phyloP scores from a whole-genome alignment of 2,797 vertebrate species.

The Crocidura indochinensis region DNA sequence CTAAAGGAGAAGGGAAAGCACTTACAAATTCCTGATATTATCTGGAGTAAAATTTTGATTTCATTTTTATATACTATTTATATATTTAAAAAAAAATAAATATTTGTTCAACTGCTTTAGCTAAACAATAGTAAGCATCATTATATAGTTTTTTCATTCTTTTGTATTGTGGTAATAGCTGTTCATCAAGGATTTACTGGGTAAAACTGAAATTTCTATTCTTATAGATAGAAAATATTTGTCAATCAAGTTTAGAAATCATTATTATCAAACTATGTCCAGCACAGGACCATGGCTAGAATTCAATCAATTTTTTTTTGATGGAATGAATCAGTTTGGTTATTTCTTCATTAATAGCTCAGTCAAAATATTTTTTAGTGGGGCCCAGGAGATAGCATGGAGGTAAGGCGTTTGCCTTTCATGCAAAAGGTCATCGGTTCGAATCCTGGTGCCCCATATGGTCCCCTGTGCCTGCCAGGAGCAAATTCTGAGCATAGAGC shows the following conservation, averaged over 20 bases:
- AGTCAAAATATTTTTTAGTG: constrained; percentile 28
- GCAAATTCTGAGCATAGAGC: too few relatives aligned
- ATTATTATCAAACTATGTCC: not conserved
- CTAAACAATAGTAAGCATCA: constrained; percentile 29
- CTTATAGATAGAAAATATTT: constrained; percentile 46
- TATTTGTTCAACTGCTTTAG: not conserved
- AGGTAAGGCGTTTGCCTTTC: too few relatives aligned
- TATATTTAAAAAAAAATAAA: constrained; percentile 43
- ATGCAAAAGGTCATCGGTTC: too few relatives aligned
- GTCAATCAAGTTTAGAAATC: not conserved
- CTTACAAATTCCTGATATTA: not conserved
- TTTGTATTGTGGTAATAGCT: constrained; percentile 43
- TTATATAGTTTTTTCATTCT: constrained; percentile 3
- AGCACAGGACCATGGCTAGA: not conserved
- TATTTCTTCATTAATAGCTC: not conserved
- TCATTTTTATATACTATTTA: not conserved
- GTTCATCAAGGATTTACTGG: not conserved
- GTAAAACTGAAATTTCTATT: constrained; percentile 2
- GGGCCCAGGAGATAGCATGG: too few relatives aligned
- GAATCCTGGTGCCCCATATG: too few relatives aligned
- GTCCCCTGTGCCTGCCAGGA: too few relatives aligned
- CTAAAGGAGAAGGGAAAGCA: constrained; percentile 6
- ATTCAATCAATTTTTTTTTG: not conserved
- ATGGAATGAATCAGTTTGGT: not conserved
- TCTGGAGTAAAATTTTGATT: not conserved